A percentile compares a stretch with the other conserved stretches of the same genome.
Conservation (phyloP, 2,797 vertebrate species). For the Peromyscus attwateri region DNA sequence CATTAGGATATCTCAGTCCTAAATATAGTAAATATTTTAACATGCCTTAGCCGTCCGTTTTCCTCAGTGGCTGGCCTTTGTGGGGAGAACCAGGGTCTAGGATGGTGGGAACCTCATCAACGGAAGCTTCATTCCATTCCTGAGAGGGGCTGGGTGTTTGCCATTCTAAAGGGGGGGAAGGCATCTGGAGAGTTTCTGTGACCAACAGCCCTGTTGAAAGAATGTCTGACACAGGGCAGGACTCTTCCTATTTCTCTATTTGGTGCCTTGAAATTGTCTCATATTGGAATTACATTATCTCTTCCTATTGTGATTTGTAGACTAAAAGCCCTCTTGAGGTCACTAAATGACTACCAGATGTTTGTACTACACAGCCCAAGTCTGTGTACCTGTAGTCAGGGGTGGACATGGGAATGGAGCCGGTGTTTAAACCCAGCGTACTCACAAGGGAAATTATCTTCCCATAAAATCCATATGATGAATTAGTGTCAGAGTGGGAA, state of each 20-base stretch:
- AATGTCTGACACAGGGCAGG: background rate
- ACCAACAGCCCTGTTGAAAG: background rate
- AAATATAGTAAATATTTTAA: slow-evolving; percentile 39
- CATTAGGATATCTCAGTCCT: background rate
- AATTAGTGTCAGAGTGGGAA: slow-evolving; percentile 17
- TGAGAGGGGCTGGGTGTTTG: background rate
- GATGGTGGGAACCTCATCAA: background rate
- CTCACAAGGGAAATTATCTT: slow-evolving; percentile 44
- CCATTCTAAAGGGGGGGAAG: background rate
- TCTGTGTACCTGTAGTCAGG: slow-evolving; percentile 37
- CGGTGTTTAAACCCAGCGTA: background rate
- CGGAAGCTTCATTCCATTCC: background rate
- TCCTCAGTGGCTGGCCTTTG: background rate
- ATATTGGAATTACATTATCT: slow-evolving; percentile 51
- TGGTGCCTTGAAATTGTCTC: slow-evolving; percentile 30
- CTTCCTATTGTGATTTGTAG: background rate
- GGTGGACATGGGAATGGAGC: background rate
- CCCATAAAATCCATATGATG: background rate
- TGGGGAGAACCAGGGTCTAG: background rate
- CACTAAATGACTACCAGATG: slow-evolving; percentile 46
- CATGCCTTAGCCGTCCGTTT: background rate
- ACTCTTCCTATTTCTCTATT: background rate
- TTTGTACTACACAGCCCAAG: slow-evolving; percentile 36
- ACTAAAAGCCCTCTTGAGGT: background rate
- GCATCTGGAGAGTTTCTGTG: background rate